Evolutionary conservation across 2,113 vertebrate genomes (phyloP), one percentile per base, ranked within the genome.

Genomic region (Hiodon tergisus): DNA sequence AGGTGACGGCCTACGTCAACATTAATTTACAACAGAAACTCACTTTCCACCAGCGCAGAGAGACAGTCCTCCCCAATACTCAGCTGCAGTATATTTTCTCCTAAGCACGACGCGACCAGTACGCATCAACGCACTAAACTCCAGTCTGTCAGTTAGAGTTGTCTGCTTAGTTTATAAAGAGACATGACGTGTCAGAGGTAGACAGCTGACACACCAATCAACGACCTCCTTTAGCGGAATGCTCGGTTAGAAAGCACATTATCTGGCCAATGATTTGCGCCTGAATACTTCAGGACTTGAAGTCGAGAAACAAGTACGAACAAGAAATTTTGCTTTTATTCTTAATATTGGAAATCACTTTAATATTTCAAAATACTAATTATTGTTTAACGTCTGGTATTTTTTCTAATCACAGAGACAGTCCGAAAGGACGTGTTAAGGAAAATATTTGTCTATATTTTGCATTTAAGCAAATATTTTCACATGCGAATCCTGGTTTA

Each of bases 41-140:
- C 6, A 8, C 62, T 65, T n/a, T 52, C 11, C 14, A 74, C 8
- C 17, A 54, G 31, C 17, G 50, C 71, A 65, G 51, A 9, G 31
- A 47, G 31, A 13, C 17, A 76, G 53, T 76, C 79, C 83, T 78
- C 81, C 82, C 73, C 80, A 7, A 9, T 69, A 16, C 51, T 17
- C n/a, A 74, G 77, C 74, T 59, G 81, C 80, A 81, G 79, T 78
- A 31, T 46, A 10, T 9, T 52, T 67, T 51, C 60, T 14, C 31
- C 14, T 52, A 31, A 1, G 31, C 16, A 72, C 6, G 55, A 1
- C 31, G 4, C 6, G 3, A 4, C 5, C 1, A 47, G 2, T 2
- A 31, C 14, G 5, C 51, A n/a, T 61, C 14, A 46, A 62, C 65
- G 50, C 76, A 68, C 53, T 31, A 54, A 67, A 69, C 67, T 65